Conservation (phyloP, 1,140 invertebrate species). For the Drosophila kanapiae region DNA sequence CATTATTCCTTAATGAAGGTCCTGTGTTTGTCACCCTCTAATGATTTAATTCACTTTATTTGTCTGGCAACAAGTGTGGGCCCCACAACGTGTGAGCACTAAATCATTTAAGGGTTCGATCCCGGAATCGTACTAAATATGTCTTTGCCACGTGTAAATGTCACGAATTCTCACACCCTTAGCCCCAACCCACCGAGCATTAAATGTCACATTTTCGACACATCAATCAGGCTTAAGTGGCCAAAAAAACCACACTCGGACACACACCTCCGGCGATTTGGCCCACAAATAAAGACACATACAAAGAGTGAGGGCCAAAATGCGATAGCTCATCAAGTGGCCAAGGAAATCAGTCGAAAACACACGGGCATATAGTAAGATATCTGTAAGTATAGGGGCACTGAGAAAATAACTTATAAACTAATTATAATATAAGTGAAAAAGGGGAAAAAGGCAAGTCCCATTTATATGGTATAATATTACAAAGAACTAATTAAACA, state of each 20-base stretch:
- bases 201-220: conserved; percentile 55
- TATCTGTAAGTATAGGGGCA: conserved; percentile 9
- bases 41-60: conserved; percentile 50
- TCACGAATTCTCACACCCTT: conserved; percentile 27
- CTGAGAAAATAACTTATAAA: background rate
- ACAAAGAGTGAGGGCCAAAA: conserved; percentile 13
- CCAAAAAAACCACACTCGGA: conserved; percentile 16
- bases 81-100: conserved; percentile 8
- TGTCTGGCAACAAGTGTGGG: conserved; percentile 39
- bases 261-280: conserved; percentile 4
- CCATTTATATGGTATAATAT: no score
- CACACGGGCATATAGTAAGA: conserved; percentile 29
- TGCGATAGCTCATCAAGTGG: conserved; percentile 43
- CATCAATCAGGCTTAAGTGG: conserved; percentile 69
- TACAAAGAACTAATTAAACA: no score
- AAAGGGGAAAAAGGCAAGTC: no score
- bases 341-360: conserved; percentile 58
- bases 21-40: conserved; percentile 45
- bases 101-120: conserved; percentile 39
- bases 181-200: background rate
- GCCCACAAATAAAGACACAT: conserved; percentile 1
- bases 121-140: conserved; percentile 9
- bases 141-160: conserved; percentile 36
- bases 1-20: conserved; percentile 31
- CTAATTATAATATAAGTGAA: background rate